Evolutionary conservation across 1,140 invertebrate species (phyloP), one percentile per base, ranked within the genome.

Genomic region (Pogonognathellus flavescens): DNA sequence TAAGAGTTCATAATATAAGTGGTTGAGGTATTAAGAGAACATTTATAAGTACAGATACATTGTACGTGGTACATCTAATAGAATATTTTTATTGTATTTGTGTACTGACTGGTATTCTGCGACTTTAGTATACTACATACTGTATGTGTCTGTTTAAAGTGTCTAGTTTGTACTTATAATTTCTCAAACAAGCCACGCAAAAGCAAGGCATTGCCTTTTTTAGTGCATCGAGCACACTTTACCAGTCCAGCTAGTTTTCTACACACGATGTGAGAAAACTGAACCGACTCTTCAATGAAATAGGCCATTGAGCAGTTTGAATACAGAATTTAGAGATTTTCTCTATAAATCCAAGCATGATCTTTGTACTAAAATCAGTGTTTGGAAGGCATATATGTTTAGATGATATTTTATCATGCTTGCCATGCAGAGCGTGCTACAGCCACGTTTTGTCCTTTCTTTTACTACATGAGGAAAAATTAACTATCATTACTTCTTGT

Each of bases 231-330:
- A 76, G 70, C 70, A 76, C 70, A 76, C 70, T 76, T 76, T 76
- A 76, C 70, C 70, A 49, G 70, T 76, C 70, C 70, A 76, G 70
- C 70, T 76, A 76, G 70, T 76, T 76, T 76, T 76, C 70, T 76
- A 76, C 4, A 76, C 70, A 76, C 70, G 70, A 76, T 76, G 16
- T 76, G 70, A 76, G 49, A 76, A 76, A 76, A 76, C 70, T 50
- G 70, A 76, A 76, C 70, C 70, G 70, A 76, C 70, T 49, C 25
- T 66, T 66, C 14, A 31, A 49, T 72, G 31, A 76, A 76, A 76
- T 76, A 76, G 70, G 70, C 70, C 70, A 76, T 76, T 76, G 70
- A 62, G 70, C 70, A 6, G 31, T 41, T 76, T 25, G 22, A 76
- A 18, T 76, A 76, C 31, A 50, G 49, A 76, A 76, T 76, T 76